phyloP scores from a whole-genome alignment of 1,140 invertebrate species.

The Phthorimaea operculella region DNA sequence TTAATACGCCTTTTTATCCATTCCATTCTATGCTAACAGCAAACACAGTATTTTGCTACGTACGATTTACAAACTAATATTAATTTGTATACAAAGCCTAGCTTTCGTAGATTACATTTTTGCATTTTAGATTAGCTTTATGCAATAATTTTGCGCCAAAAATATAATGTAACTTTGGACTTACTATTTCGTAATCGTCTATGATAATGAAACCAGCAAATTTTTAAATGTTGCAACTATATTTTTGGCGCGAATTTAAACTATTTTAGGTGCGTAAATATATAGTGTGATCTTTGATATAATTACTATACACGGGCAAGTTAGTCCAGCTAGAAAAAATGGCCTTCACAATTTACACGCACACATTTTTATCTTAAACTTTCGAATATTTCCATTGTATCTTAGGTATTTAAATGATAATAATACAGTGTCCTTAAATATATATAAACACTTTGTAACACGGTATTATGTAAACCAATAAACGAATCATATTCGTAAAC shows the following conservation, averaged over 20 bases:
- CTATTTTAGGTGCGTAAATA: background rate
- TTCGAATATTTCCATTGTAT: constrained; percentile 3
- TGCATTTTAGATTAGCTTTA: too few species aligned
- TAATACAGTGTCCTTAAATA: constrained; percentile 24
- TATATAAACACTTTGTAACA: constrained; percentile 9
- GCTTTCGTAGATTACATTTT: constrained; percentile 24
- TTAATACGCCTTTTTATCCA: constrained; percentile 35
- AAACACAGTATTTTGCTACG: constrained; percentile 50
- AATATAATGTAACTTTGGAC: too few species aligned
- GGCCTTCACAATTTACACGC: constrained; percentile 25
- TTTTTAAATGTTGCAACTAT: too few species aligned
- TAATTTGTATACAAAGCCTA: constrained; percentile 41
- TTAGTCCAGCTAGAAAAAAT: constrained; percentile 30
- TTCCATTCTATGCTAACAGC: constrained; percentile 31
- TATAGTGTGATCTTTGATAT: background rate
- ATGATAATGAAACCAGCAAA: too few species aligned
- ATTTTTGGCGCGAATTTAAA: background rate
- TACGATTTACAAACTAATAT: constrained; percentile 38
- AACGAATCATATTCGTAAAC: constrained; percentile 7
- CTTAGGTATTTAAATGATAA: constrained; percentile 1
- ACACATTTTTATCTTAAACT: constrained; percentile 21
- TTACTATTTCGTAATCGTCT: too few species aligned
- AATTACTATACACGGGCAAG: constrained; percentile 3
- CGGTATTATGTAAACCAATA: constrained; percentile 11
- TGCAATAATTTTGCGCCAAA: too few species aligned